phyloP scores from a whole-genome alignment of 1,140 invertebrate species.

The Apis laboriosa region DNA sequence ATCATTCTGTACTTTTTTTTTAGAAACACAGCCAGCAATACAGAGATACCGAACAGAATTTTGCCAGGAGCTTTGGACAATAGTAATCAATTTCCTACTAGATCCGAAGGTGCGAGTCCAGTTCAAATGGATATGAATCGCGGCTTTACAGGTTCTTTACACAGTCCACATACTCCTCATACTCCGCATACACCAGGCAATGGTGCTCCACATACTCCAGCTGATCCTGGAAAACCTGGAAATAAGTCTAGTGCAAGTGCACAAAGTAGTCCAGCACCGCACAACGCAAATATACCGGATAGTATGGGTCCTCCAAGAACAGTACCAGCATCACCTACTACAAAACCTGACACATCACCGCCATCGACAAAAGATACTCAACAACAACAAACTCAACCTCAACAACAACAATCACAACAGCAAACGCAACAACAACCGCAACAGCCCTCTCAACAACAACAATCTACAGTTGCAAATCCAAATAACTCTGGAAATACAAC shows the following conservation, averaged over 20 bases:
- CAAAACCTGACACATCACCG: constrained; percentile 77
- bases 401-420: constrained; percentile 66
- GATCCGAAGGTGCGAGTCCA: constrained; percentile 77
- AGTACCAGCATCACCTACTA: constrained; percentile 78
- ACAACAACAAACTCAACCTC: constrained; percentile 70
- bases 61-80: constrained; percentile 71
- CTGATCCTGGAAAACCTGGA: constrained; percentile 68
- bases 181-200: constrained; percentile 78
- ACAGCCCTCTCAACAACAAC: constrained; percentile 60
- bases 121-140: constrained; percentile 77
- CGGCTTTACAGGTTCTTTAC: constrained; percentile 74
- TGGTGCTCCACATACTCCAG: constrained; percentile 76
- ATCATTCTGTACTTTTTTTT: not conserved
- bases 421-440: constrained; percentile 64
- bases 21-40: constrained; percentile 67
- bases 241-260: constrained; percentile 75
- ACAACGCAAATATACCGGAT: constrained; percentile 74
- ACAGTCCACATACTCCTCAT: constrained; percentile 79
- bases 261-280: constrained; percentile 77
- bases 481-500: constrained; percentile 62
- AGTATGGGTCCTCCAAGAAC: constrained; percentile 79
- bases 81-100: constrained; percentile 73
- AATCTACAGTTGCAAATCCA: constrained; percentile 63
- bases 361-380: constrained; percentile 74
- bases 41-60: constrained; percentile 75